Evolutionary conservation across 2,888 invertebrate species (phyloP).

Genomic region (Trachelus iudaicus): DNA sequence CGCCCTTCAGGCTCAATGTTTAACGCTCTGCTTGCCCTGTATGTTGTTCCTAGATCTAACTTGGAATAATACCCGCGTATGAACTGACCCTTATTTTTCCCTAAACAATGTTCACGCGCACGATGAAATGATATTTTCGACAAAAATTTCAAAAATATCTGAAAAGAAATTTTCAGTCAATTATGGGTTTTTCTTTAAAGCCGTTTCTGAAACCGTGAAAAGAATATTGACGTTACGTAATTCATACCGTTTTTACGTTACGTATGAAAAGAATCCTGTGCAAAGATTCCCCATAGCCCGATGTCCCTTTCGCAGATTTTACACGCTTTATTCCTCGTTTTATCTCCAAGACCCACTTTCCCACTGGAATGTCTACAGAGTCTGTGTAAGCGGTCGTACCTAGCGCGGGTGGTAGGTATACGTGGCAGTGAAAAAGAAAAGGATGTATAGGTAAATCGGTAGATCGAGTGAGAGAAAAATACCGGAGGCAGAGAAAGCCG

Average conservation of each 20-base stretch:
- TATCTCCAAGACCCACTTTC: conserved; percentile 9
- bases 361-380: conserved; percentile 8
- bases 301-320: conserved; percentile 8
- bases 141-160: neutral
- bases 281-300: neutral
- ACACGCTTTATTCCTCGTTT: conserved; percentile 8
- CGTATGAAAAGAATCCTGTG: neutral
- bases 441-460: conserved; percentile 15
- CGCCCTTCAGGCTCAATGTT: neutral
- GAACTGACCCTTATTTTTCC: too few relatives aligned
- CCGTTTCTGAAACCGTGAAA: neutral
- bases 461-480: conserved; percentile 16
- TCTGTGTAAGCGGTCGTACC: conserved; percentile 3
- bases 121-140: neutral
- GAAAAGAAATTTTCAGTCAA: neutral
- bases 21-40: neutral
- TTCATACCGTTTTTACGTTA: neutral
- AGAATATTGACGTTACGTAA: neutral
- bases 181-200: neutral
- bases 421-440: neutral
- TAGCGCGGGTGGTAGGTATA: neutral
- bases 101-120: neutral
- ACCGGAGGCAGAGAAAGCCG: conserved; percentile 13
- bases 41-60: neutral
- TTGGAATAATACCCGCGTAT: neutral